phyloP scores from a whole-genome alignment of 2,888 invertebrate genomes.

The Tuberolachnus salignus region DNA sequence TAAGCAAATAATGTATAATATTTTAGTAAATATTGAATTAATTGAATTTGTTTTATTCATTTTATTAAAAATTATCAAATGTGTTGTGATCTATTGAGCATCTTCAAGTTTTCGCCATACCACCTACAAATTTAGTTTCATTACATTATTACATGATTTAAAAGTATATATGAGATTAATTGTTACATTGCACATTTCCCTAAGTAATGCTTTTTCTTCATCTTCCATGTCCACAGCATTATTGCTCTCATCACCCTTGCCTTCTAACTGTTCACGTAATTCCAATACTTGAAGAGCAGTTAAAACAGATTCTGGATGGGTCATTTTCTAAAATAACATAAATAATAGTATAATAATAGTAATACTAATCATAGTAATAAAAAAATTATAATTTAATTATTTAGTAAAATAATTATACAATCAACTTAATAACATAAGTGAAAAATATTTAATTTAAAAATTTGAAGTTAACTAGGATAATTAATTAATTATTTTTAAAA shows the following conservation, averaged over 20 bases:
- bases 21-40: background rate
- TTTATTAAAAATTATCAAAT: background rate
- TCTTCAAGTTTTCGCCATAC: constrained; percentile 91
- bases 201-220: constrained; percentile 88
- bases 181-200: constrained; percentile 93
- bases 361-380: too few relatives aligned
- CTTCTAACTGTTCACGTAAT: constrained; percentile 84
- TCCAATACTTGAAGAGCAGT: constrained; percentile 91
- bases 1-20: background rate
- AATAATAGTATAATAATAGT: too few relatives aligned
- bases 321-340: too few relatives aligned
- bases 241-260: constrained; percentile 61
- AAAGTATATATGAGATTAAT: constrained; percentile 14
- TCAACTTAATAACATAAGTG: too few relatives aligned
- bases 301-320: constrained; percentile 86
- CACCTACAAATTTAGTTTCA: constrained; percentile 66
- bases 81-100: constrained; percentile 12
- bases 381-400: too few relatives aligned
- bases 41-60: constrained; percentile 19
- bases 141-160: background rate
- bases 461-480: too few relatives aligned
- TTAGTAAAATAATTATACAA: too few relatives aligned
- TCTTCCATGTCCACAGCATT: constrained; percentile 66
- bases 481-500: too few relatives aligned
- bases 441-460: too few relatives aligned